Evolutionary conservation across 2,797 vertebrate species (phyloP), one percentile per base, ranked within the genome.

Genomic region (Periophthalmus magnuspinnatus): DNA sequence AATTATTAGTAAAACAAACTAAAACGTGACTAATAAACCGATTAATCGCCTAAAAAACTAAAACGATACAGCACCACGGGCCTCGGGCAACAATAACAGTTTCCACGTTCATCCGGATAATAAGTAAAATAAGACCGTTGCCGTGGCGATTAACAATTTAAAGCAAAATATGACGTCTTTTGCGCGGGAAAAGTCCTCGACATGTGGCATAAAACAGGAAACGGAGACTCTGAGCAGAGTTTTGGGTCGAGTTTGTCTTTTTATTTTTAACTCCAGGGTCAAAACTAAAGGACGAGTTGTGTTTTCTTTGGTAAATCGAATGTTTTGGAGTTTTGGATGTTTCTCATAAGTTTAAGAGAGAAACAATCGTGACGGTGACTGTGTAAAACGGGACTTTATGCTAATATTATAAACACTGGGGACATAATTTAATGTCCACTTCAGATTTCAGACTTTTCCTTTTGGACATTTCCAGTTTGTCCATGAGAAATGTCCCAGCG

Each of bases 31-130:
- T n/a, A n/a, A n/a, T n/a, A n/a, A n/a, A n/a, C n/a, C n/a, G n/a
- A n/a, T n/a, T n/a, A n/a, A n/a, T n/a, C n/a, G n/a, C n/a, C n/a
- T n/a, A n/a, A n/a, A n/a, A n/a, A n/a, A n/a, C n/a, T n/a, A n/a
- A n/a, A n/a, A n/a, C n/a, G n/a, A n/a, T n/a, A 38, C 36, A 9
- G 36, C 8, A 38, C 36, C 38, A 38, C 70, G 62, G 72, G 68
- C 21, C 55, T 69, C 75, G 11, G 57, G 13, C 57, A 10, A 24
- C 52, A 16, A 21, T 14, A 16, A 55, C 24, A 57, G 24, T 57
- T 14, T 38, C 36, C 36, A 38, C 9, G 36, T 7, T 9, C 10
- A 9, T 10, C 36, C 11, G 38, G 41, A 38, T 13, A 41, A 38
- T 38, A 41, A 41, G 11, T n/a, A 10, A 41, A 45, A 45, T 3